phyloP scores from a whole-genome alignment of 2,797 vertebrate genomes.

The Sphenodon punctatus region DNA sequence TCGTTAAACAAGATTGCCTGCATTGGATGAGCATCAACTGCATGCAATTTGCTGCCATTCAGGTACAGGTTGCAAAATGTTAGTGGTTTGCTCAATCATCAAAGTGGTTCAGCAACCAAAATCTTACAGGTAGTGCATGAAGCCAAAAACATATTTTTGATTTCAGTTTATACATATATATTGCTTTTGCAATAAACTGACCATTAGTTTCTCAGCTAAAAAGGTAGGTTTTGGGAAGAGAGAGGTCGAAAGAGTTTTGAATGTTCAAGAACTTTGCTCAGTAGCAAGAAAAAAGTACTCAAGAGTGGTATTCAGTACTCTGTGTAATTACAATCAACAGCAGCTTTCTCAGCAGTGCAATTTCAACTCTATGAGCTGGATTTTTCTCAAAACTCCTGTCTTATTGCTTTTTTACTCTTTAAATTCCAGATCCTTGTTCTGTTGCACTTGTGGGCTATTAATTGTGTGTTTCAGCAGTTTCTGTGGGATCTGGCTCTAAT shows the following conservation, averaged over 20 bases:
- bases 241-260: constrained; percentile 10
- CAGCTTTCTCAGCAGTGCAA: neutral
- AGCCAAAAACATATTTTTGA: neutral
- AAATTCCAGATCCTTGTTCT: neutral
- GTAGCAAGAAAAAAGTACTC: neutral
- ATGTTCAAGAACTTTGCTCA: neutral
- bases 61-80: constrained; percentile 12
- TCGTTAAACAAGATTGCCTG: neutral
- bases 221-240: neutral
- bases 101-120: neutral
- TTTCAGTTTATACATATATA: neutral
- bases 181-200: neutral
- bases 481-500: neutral
- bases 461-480: constrained; percentile 1
- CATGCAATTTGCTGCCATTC: constrained; percentile 24
- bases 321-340: constrained; percentile 5
- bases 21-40: neutral
- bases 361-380: neutral
- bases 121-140: neutral
- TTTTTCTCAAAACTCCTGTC: neutral
- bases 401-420: neutral
- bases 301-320: neutral
- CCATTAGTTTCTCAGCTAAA: neutral
- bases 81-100: neutral
- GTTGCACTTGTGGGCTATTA: neutral